phyloP scores from a whole-genome alignment of 1,140 invertebrate species.

The Dreissena polymorpha region DNA sequence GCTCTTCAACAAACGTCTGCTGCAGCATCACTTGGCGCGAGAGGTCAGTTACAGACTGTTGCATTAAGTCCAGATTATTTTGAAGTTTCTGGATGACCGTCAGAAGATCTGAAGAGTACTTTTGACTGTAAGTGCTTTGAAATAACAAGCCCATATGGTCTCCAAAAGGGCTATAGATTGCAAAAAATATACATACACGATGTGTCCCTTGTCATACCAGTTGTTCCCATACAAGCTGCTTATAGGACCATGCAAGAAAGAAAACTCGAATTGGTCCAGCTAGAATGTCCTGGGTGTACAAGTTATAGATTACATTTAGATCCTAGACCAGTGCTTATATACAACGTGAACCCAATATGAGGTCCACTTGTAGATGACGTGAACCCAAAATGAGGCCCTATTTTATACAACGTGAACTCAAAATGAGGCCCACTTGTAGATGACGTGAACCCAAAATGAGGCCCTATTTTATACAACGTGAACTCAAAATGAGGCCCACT shows the following conservation, averaged over 20 bases:
- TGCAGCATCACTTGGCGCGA: conserved; percentile 66
- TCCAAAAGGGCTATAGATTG: not conserved
- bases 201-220: not conserved
- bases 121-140: not conserved
- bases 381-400: too few relatives aligned
- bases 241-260: not conserved
- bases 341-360: too few relatives aligned
- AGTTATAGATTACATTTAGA: too few relatives aligned
- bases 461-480: too few relatives aligned
- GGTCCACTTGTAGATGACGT: too few relatives aligned
- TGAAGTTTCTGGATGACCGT: not conserved
- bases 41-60: conserved; percentile 41
- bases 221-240: not conserved
- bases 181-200: not conserved
- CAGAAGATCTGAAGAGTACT: not conserved
- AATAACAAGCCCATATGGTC: not conserved
- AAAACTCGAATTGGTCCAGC: not conserved
- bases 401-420: too few relatives aligned
- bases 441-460: too few relatives aligned
- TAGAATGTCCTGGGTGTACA: too few relatives aligned
- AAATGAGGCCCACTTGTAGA: too few relatives aligned
- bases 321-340: too few relatives aligned
- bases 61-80: not conserved
- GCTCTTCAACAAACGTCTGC: conserved; percentile 67
- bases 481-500: too few relatives aligned